These are phyloP conservation scores for Cyclophora albipunctata DNA, from an alignment of 2,888 invertebrate species.

Conservation along the genomic window DNA sequence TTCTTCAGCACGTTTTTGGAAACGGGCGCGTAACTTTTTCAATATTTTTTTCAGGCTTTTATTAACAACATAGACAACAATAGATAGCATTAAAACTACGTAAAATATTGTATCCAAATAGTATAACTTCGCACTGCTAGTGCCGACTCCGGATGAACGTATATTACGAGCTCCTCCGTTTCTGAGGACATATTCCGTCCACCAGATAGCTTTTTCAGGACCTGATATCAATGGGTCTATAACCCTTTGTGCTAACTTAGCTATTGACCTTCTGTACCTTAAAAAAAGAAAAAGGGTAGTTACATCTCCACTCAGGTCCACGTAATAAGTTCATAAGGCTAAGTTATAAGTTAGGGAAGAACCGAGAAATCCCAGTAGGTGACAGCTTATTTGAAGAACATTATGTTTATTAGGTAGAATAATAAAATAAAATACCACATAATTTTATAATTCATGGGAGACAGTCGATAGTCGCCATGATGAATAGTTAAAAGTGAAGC, in stretches of 20 bases:
- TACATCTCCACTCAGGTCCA: too few relatives aligned
- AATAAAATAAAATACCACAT: too few relatives aligned
- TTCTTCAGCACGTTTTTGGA: conserved; percentile 17
- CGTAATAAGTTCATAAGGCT: too few relatives aligned
- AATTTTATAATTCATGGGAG: too few relatives aligned
- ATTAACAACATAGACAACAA: conserved; percentile 26
- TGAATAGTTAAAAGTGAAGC: too few relatives aligned
- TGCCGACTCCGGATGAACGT: conserved; percentile 38
- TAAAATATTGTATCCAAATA: conserved; percentile 46
- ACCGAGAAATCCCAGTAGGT: too few relatives aligned
- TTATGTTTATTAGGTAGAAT: too few relatives aligned
- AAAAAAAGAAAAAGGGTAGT: conserved; percentile 11
- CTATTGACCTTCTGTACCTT: conserved; percentile 53
- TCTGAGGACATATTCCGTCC: conserved; percentile 71
- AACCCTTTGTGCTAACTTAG: conserved; percentile 35
- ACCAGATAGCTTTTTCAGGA: conserved; percentile 66
- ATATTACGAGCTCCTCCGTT: conserved; percentile 54
- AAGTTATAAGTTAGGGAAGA: too few relatives aligned
- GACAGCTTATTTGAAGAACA: too few relatives aligned
- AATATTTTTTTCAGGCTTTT: conserved; percentile 26
- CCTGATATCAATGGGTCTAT: conserved; percentile 50
- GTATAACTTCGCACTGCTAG: conserved; percentile 50
- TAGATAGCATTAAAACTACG: conserved; percentile 19
- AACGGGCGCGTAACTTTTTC: conserved; percentile 32
- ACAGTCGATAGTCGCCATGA: too few relatives aligned